Evolutionary conservation across 1,140 invertebrate species (phyloP).

Genomic region (Brachionus rotundiformis): DNA sequence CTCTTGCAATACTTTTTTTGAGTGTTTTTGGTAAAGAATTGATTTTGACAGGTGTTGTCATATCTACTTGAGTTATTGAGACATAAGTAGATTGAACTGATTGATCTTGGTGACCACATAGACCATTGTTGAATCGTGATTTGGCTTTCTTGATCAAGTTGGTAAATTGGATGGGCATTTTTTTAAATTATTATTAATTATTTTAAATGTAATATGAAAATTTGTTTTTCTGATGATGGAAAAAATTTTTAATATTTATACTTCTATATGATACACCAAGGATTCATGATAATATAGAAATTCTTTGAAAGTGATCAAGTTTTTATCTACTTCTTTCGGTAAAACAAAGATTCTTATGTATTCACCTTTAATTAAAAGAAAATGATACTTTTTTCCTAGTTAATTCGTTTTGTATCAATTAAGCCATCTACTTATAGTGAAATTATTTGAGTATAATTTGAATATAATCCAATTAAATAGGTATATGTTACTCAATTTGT

Average conservation of each 20-base stretch:
- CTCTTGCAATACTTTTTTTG: constrained; percentile 13
- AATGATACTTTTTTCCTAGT: too few species aligned
- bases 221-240: not conserved
- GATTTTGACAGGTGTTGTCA: not conserved
- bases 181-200: not conserved
- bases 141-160: constrained; percentile 20
- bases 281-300: too few species aligned
- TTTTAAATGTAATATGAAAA: not conserved
- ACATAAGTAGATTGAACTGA: not conserved
- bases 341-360: not conserved
- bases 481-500: not conserved
- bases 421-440: too few species aligned
- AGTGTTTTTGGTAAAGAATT: not conserved
- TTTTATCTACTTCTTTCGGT: not conserved
- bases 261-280: too few species aligned
- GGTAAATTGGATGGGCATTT: constrained; percentile 1
- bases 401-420: not conserved
- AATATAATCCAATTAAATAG: not conserved
- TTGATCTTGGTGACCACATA: not conserved
- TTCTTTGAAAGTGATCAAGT: not conserved
- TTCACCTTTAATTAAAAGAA: not conserved
- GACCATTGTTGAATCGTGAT: constrained; percentile 4
- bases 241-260: too few species aligned
- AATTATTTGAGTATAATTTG: not conserved
- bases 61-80: not conserved